A percentile compares a stretch with the other conserved stretches of the same genome.
Evolutionary conservation across 2,888 invertebrate genomes (phyloP).

Genomic region (Eristalinus aeneus): DNA sequence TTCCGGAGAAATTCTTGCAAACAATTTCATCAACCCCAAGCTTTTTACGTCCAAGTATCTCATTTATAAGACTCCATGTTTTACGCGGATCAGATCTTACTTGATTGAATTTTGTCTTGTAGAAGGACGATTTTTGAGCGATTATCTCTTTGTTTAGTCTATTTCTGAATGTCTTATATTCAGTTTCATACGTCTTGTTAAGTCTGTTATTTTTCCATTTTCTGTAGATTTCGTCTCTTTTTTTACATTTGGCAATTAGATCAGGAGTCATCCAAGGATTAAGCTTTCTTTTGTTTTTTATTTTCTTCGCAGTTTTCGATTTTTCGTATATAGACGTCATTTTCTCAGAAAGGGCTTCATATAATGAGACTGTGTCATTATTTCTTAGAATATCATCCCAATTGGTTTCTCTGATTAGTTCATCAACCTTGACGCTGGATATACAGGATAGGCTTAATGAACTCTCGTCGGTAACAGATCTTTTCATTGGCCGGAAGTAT

Average conservation of each 20-base stretch:
- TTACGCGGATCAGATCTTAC: slow-evolving; percentile 6
- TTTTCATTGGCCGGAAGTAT: not conserved
- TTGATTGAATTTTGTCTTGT: not conserved
- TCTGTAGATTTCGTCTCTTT: slow-evolving; percentile 16
- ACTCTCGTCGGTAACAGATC: not conserved
- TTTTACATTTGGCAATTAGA: not conserved
- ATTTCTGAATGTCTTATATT: not conserved
- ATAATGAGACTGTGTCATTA: not conserved
- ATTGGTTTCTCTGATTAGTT: slow-evolving; percentile 2
- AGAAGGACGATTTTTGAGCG: not conserved
- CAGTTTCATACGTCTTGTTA: not conserved
- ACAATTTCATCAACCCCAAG: not conserved
- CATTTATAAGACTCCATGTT: not conserved
- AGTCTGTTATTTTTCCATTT: slow-evolving; percentile 6
- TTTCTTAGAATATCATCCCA: slow-evolving; percentile 4
- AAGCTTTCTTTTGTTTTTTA: not conserved
- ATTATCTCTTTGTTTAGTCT: slow-evolving; percentile 16
- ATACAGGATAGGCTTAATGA: not conserved
- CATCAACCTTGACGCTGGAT: not conserved
- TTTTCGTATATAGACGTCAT: slow-evolving; percentile 4
- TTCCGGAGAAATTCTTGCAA: not conserved
- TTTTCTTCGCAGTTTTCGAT: not conserved
- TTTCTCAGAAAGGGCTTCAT: not conserved
- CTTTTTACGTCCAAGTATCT: slow-evolving; percentile 7
- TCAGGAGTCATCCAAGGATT: slow-evolving; percentile 1